Conservation (phyloP, 2,888 invertebrate species). For the Lamellibrachia satsuma region DNA sequence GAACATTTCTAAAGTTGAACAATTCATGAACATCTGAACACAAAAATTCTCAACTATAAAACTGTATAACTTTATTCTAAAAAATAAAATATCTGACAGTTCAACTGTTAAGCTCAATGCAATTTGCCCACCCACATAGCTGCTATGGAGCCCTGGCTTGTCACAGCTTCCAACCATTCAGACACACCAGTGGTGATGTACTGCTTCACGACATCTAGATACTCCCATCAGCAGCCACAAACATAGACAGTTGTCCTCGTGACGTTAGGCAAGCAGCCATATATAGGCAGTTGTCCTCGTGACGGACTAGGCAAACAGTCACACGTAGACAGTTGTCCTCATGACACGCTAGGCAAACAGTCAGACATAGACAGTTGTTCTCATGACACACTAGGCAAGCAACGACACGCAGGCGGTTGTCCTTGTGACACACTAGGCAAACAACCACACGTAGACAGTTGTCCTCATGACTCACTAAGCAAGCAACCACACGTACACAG, state of each 20-base stretch:
- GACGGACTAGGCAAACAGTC: background rate
- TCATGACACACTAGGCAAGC: too few relatives aligned
- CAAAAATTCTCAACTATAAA: background rate
- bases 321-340: too few relatives aligned
- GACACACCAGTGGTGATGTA: background rate
- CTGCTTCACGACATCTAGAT: background rate
- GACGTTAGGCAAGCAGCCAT: slow-evolving; percentile 34
- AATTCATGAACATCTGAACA: too few relatives aligned
- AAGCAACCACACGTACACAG: too few relatives aligned
- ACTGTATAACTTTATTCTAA: background rate
- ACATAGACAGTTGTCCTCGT: background rate
- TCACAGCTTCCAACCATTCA: background rate
- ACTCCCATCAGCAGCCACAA: background rate
- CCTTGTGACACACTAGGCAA: too few relatives aligned
- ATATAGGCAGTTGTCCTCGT: slow-evolving; percentile 49
- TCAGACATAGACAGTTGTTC: too few relatives aligned
- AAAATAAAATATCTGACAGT: background rate
- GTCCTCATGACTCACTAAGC: too few relatives aligned
- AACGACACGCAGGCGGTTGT: too few relatives aligned
- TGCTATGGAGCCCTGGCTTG: background rate
- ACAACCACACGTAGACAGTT: too few relatives aligned
- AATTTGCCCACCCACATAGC: background rate
- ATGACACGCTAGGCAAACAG: too few relatives aligned
- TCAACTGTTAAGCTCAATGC: background rate
- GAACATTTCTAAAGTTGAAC: background rate